Evolutionary conservation across 2,113 vertebrate genomes (phyloP).

Genomic region (Gopherus flavomarginatus): DNA sequence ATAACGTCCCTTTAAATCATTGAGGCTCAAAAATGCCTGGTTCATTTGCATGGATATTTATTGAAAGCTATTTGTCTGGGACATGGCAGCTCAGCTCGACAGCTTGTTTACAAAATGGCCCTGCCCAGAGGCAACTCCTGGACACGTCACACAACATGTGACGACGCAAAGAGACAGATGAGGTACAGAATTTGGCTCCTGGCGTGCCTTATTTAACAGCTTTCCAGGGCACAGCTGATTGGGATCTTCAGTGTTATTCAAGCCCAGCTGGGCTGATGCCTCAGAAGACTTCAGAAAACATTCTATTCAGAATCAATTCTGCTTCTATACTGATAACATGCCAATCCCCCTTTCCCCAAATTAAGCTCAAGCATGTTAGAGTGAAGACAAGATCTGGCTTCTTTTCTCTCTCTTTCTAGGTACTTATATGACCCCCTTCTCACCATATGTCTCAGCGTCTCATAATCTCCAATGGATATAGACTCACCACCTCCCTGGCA

Average conservation of each 20-base stretch:
- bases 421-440: neutral
- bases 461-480: neutral
- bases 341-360: neutral
- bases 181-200: neutral
- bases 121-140: neutral
- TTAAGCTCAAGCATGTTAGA: neutral
- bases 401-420: neutral
- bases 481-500: neutral
- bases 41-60: slow-evolving; percentile 3
- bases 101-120: neutral
- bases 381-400: neutral
- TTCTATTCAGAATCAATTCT: accelerated
- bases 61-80: neutral
- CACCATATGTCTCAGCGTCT: neutral
- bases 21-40: neutral
- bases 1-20: neutral
- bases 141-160: neutral
- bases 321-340: neutral
- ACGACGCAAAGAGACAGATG: neutral
- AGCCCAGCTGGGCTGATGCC: neutral
- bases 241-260: neutral
- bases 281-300: accelerated
- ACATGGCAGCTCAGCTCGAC: neutral
- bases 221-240: neutral
- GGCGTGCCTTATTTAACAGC: neutral